A percentile compares a stretch with the other conserved stretches of the same genome.
Conservation (phyloP, 2,888 invertebrate genomes). For the Cyclophora albipunctata region DNA sequence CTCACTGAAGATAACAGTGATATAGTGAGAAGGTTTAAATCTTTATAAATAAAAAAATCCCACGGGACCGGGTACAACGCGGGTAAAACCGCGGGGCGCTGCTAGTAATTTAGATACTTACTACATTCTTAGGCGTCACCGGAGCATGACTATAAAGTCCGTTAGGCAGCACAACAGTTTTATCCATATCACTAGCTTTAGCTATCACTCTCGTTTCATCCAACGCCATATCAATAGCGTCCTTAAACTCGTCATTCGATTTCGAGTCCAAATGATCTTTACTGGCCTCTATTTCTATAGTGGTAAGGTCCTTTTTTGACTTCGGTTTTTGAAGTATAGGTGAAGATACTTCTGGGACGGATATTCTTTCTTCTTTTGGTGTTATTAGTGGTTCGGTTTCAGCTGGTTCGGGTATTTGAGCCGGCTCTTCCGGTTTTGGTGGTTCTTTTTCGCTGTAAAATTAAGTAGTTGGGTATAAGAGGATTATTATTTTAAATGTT, state of each 20-base stretch:
- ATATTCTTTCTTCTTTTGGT: constrained; percentile 38
- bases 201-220: constrained; percentile 36
- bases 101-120: constrained; percentile 26
- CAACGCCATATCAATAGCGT: constrained; percentile 13
- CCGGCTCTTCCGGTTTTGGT: constrained; percentile 17
- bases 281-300: constrained; percentile 6
- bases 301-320: constrained; percentile 9
- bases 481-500: no score
- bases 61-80: no score
- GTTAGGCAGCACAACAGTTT: constrained; percentile 46
- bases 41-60: no score
- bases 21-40: no score
- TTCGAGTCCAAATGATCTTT: not conserved
- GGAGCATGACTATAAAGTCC: constrained; percentile 44
- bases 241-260: not conserved
- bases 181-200: constrained; percentile 33
- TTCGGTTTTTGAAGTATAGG: constrained; percentile 35
- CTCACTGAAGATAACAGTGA: no score
- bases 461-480: not conserved
- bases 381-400: constrained; percentile 18
- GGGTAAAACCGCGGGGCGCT: no score
- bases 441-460: constrained; percentile 35
- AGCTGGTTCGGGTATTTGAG: constrained; percentile 13
- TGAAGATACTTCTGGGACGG: constrained; percentile 27
- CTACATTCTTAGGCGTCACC: constrained; percentile 35